Evolutionary conservation across 2,113 vertebrate genomes (phyloP).

Genomic region (Ictidomys tridecemlineatus): DNA sequence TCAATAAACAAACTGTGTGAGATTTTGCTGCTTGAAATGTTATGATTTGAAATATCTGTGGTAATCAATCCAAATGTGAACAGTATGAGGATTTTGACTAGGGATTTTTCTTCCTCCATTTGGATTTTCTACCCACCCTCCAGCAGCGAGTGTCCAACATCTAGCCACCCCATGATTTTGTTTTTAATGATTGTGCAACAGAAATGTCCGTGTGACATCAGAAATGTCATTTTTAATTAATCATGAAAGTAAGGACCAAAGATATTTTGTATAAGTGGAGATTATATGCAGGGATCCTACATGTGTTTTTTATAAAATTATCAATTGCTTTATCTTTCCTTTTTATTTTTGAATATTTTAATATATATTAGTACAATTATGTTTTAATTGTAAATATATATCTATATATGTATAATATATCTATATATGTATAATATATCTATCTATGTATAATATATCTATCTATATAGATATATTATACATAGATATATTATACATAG

Average conservation of each 20-base stretch:
- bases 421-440: no score
- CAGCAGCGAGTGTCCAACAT: neutral
- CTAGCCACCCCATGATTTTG: neutral
- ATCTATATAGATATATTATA: no score
- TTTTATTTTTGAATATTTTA: neutral
- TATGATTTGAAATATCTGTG: neutral
- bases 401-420: no score
- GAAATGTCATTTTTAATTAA: neutral
- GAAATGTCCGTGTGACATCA: neutral
- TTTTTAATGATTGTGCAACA: neutral
- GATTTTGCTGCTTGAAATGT: neutral
- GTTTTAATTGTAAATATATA: neutral
- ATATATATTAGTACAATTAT: neutral
- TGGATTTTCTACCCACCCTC: neutral
- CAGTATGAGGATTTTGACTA: neutral
- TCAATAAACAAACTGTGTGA: conserved; percentile 6
- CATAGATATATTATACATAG: no score
- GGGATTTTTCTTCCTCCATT: neutral
- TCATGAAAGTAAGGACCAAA: neutral
- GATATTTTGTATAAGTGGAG: neutral
- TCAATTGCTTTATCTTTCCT: neutral
- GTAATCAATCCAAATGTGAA: neutral
- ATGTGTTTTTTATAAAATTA: neutral
- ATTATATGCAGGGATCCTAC: neutral
- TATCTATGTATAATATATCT: no score